phyloP scores from a whole-genome alignment of 2,888 invertebrate species.

The Nowickia ferox region DNA sequence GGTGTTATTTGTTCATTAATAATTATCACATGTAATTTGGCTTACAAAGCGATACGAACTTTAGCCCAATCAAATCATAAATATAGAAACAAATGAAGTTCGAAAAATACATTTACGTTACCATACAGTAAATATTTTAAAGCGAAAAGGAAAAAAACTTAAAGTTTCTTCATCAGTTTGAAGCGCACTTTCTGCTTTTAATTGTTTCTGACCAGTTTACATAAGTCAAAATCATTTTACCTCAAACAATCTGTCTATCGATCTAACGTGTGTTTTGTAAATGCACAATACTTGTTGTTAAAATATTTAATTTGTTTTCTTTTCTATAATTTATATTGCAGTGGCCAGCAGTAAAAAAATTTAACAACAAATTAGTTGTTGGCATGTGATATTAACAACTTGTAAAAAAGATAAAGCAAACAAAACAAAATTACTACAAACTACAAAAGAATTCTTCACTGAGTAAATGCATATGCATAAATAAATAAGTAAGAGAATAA shows the following conservation, averaged over 20 bases:
- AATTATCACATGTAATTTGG: no score
- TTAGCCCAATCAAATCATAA: no score
- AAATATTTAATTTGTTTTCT: constrained; percentile 17
- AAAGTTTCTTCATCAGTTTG: not conserved
- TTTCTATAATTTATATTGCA: constrained; percentile 51
- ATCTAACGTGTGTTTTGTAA: constrained; percentile 10
- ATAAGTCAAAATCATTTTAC: constrained; percentile 32
- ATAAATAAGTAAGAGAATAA: constrained; percentile 37
- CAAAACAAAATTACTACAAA: constrained; percentile 21
- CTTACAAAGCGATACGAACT: no score
- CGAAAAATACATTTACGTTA: not conserved
- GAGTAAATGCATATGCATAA: constrained; percentile 21
- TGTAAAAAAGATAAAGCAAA: constrained; percentile 44
- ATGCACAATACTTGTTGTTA: not conserved
- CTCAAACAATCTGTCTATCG: constrained; percentile 10
- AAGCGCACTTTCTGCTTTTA: not conserved
- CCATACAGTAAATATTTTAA: not conserved
- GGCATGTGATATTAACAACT: constrained; percentile 59
- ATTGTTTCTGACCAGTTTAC: constrained; percentile 1
- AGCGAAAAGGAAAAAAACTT: not conserved
- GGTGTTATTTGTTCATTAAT: no score
- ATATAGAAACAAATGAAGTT: no score
- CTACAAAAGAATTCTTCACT: constrained; percentile 39
- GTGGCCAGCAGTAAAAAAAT: constrained; percentile 33
- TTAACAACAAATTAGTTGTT: constrained; percentile 59